A percentile compares a stretch with the other conserved stretches of the same genome.
phyloP scores from a whole-genome alignment of 2,888 invertebrate genomes.

The Megaustenia siamemsis region DNA sequence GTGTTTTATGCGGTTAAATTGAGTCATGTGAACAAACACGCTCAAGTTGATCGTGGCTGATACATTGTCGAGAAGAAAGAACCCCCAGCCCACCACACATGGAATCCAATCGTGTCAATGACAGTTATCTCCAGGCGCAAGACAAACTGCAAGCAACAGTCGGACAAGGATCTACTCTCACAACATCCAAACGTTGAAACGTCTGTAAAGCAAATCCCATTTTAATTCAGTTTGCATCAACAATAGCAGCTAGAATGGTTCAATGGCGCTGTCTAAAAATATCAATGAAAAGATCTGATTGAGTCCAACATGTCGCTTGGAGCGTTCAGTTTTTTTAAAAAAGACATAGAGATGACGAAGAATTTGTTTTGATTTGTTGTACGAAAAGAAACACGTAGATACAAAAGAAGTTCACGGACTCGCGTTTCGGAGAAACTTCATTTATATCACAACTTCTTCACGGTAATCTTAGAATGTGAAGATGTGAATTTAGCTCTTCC shows the following conservation, averaged over 20 bases:
- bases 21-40: background rate
- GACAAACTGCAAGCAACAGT: background rate
- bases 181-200: background rate
- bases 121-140: background rate
- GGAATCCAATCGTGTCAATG: background rate
- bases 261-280: too few relatives aligned
- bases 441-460: too few relatives aligned
- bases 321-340: too few relatives aligned
- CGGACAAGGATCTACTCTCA: background rate
- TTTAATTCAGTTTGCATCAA: background rate
- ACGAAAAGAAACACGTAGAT: too few relatives aligned
- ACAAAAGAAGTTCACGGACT: too few relatives aligned
- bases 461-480: too few relatives aligned
- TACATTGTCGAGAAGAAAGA: background rate
- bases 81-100: background rate
- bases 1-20: background rate
- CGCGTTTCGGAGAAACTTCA: too few relatives aligned
- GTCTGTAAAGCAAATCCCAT: background rate
- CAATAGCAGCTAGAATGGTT: background rate
- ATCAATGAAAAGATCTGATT: too few relatives aligned
- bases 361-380: too few relatives aligned
- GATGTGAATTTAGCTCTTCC: too few relatives aligned
- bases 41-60: background rate
- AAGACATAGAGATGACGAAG: too few relatives aligned
- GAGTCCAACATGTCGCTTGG: background rate